Evolutionary conservation across 2,797 vertebrate species (phyloP).

Genomic region (Schizopygopsis pylzovi): DNA sequence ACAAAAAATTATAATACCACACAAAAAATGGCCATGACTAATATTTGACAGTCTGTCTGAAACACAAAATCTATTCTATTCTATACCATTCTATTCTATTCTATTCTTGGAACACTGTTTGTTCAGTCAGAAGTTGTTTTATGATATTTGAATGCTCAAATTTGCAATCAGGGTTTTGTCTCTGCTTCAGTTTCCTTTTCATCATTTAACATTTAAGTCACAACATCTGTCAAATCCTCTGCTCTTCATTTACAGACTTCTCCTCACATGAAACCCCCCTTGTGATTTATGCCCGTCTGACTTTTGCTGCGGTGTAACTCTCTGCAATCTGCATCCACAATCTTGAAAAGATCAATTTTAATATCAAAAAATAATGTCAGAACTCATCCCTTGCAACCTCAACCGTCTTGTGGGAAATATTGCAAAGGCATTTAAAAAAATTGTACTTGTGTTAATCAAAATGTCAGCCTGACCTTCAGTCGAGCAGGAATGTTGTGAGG

Average conservation of each 20-base stretch:
- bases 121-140: neutral
- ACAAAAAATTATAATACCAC: too few species aligned
- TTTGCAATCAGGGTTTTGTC: slow-evolving; percentile 15
- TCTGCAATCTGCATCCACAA: slow-evolving; percentile 72
- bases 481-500: slow-evolving; percentile 19
- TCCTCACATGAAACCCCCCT: slow-evolving; percentile 64
- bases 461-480: slow-evolving; percentile 68
- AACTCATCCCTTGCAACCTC: slow-evolving; percentile 68
- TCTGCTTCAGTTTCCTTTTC: slow-evolving; percentile 22
- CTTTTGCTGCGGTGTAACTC: slow-evolving; percentile 52
- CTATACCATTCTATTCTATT: neutral
- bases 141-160: neutral
- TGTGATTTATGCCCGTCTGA: slow-evolving; percentile 73
- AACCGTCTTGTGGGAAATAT: slow-evolving; percentile 72
- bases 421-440: slow-evolving; percentile 70
- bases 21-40: neutral
- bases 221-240: slow-evolving; percentile 64
- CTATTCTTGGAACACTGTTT: neutral
- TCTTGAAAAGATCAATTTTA: slow-evolving; percentile 74
- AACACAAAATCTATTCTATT: neutral
- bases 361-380: slow-evolving; percentile 64
- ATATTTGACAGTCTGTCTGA: neutral
- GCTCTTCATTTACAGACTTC: slow-evolving; percentile 63
- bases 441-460: slow-evolving; percentile 76
- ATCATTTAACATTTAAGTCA: slow-evolving; percentile 61